These are phyloP conservation scores for Myotis davidii DNA, from an alignment of 2,113 vertebrate genomes.

Conservation along the genomic window DNA sequence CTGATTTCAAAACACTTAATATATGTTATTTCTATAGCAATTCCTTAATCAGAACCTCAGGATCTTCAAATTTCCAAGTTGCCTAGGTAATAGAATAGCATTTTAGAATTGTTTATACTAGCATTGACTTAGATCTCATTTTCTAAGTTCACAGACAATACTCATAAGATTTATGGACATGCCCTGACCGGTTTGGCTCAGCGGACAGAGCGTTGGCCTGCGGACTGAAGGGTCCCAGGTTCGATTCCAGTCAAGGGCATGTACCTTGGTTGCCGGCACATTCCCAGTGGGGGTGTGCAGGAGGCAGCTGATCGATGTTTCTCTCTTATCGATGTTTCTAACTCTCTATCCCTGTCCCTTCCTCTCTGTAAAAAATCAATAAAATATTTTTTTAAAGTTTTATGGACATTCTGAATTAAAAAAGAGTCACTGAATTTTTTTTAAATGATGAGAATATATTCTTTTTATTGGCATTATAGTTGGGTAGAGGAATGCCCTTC, in stretches of 20 bases:
- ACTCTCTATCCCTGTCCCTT: too few relatives aligned
- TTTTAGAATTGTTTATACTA: slow-evolving; percentile 6
- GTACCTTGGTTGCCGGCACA: too few relatives aligned
- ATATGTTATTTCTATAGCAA: slow-evolving; percentile 25
- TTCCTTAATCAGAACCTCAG: slow-evolving; percentile 41
- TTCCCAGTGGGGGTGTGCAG: too few relatives aligned
- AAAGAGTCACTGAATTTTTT: background rate
- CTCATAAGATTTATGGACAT: background rate
- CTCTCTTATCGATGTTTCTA: too few relatives aligned
- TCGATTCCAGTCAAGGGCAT: too few relatives aligned
- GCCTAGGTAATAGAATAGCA: background rate
- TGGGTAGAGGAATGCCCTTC: slow-evolving; percentile 1
- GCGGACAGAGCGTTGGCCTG: too few relatives aligned
- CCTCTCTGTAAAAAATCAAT: too few relatives aligned
- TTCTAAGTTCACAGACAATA: slow-evolving; percentile 23
- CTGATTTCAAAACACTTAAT: slow-evolving; percentile 23
- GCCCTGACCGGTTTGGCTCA: too few relatives aligned
- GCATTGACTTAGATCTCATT: slow-evolving; percentile 1
- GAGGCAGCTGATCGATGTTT: too few relatives aligned
- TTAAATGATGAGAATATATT: background rate
- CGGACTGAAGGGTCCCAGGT: too few relatives aligned
- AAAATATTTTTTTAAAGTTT: too few relatives aligned
- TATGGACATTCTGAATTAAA: background rate
- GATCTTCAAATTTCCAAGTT: slow-evolving; percentile 43
- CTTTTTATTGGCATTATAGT: background rate